Evolutionary conservation across 2,888 invertebrate species (phyloP), one percentile per base, ranked within the genome.

Genomic region (Acanthoscelides obtectus): DNA sequence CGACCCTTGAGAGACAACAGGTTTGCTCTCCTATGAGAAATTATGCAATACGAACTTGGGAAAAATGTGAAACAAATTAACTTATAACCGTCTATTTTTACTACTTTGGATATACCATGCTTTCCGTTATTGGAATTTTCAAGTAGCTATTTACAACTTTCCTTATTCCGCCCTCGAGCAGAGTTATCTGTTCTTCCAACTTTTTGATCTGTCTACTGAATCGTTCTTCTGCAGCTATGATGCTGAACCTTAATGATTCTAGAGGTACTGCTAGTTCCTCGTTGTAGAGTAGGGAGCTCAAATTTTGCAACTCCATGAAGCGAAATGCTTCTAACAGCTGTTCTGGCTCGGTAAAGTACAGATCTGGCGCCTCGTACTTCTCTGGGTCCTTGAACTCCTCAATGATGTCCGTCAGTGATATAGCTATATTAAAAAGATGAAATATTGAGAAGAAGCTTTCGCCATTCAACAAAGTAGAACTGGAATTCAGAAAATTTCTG

Each of bases 221-320:
- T 69, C 79, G 77, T 63, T 78, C 75, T 68, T 88, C 87, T 0
- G 90, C 86, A 8, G 80, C 77, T 45, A 83, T 82, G 77, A 90
- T 87, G 8, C 84, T 86, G 45, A 85, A 83, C 22, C 85, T 85
- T 72, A 90, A 83, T 67, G 84, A 86, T 45, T 87, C 87, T 69
- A 88, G 83, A 22, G 88, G 88, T 12, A 87, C 87, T 0, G 87
- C 87, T 67, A 91, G 78, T 74, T 88, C 88, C 75, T 89, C 88
- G 2, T 90, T 87, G 77, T 91, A 89, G 64, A 89, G 84, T 76
- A 92, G 86, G 70, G 90, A 89, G 81, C 90, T 88, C 70, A 91
- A 82, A 80, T 91, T 90, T 79, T 91, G 91, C 75, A 88, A 83
- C 82, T 91, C 90, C 80, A 90, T 88, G 27, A 87, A 86, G 71